A percentile compares a stretch with the other conserved stretches of the same genome.
Evolutionary conservation across 1,140 invertebrate genomes (phyloP).

Genomic region (Harpegnathos saltator): DNA sequence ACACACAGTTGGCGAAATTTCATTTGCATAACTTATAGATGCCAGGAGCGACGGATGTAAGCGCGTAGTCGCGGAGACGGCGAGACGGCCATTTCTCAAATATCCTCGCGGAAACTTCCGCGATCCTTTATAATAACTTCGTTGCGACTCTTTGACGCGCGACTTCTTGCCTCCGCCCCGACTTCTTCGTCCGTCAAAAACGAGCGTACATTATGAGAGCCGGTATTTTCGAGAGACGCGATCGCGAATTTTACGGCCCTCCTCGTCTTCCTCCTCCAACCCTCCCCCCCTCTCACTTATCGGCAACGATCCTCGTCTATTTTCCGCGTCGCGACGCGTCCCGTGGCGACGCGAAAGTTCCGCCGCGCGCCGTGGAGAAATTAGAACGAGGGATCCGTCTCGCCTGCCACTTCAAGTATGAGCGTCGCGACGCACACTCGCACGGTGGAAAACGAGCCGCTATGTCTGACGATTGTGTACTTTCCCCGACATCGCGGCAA

Average conservation of each 20-base stretch:
- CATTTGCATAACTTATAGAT: neutral
- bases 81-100: neutral
- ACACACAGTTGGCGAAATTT: neutral
- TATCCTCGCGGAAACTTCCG: neutral
- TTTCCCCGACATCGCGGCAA: conserved; percentile 42
- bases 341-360: conserved; percentile 60
- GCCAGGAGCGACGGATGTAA: neutral
- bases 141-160: neutral
- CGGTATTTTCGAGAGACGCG: conserved; percentile 37
- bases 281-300: conserved; percentile 17
- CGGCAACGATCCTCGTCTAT: neutral
- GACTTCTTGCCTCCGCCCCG: neutral
- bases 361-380: conserved; percentile 63
- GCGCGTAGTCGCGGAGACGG: neutral
- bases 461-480: conserved; percentile 55
- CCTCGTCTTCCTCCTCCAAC: too few species aligned
- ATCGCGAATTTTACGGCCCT: neutral
- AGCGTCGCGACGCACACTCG: conserved; percentile 45
- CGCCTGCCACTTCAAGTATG: conserved; percentile 68
- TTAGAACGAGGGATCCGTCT: conserved; percentile 70
- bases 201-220: conserved; percentile 21
- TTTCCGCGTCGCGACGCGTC: conserved; percentile 51
- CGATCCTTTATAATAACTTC: neutral
- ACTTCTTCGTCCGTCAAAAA: neutral
- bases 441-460: conserved; percentile 62